Evolutionary conservation across 2,888 invertebrate genomes (phyloP), one percentile per base, ranked within the genome.

Genomic region (Nomada fabriciana): DNA sequence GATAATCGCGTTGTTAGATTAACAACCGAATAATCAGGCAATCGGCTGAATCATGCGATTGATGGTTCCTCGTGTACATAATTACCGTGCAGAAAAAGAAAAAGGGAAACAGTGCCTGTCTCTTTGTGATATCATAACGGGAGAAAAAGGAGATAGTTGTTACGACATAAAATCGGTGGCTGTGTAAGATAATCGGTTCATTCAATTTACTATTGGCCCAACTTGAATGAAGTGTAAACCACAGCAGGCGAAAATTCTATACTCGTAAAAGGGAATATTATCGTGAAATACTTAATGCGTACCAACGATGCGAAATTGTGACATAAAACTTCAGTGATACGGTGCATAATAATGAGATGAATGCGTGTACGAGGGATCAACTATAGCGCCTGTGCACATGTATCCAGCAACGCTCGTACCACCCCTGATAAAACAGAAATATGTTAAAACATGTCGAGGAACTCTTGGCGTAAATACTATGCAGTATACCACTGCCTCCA

Each of bases 1-100:
- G 67, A 68, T 71, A 75, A 74, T 60, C 47, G 57, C 15, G 10
- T 57, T 60, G 36, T 50, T 25, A 29, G 61, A 80, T 71, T 61
- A 71, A 55, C 47, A 43, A 25, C 18, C 13, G 43, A 75, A 81
- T 72, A 43, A 80, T 74, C 57, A 15, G 57, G 10, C 55, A 7
- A 43, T 23, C 57, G 23, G 20, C n/a, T 57, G 53, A 67, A 68
- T 74, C 67, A 52, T 10, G 47, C 50, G 20, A 72, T 67, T 36
- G 43, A 43, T 65, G 20, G 25, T 42, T 15, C 23, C 29, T 25
- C 42, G 23, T 23, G 52, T 50, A 36, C 36, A 42, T 53, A 74
- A 61, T 70, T 74, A 50, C 7, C 42, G 18, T 42, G 43, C 18
- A 55, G 36, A 18, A 11, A 67, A 50, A 53, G 23, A 13, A 59